phyloP scores from a whole-genome alignment of 2,113 vertebrate species.

The Myotis lucifugus region DNA sequence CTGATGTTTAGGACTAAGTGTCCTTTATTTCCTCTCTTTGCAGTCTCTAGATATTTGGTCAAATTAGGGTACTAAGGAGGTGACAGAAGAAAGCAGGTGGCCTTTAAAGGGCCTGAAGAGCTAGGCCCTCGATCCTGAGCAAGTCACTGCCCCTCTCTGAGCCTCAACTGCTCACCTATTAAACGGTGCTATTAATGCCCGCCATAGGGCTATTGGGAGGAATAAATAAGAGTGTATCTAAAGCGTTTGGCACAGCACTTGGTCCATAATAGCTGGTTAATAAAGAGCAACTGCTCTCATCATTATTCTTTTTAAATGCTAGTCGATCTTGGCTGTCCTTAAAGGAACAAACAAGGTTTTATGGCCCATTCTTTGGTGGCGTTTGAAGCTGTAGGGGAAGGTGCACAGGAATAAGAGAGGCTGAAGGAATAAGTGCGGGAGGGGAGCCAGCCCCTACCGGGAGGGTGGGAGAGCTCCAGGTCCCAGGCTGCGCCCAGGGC shows the following conservation, averaged over 20 bases:
- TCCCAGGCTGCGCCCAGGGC: background rate
- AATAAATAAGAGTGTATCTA: background rate
- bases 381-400: background rate
- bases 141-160: background rate
- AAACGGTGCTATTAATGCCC: background rate
- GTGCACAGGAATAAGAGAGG: background rate
- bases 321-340: background rate
- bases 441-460: background rate
- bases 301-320: slow-evolving; percentile 36
- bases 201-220: background rate
- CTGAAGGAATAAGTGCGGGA: background rate
- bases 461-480: background rate
- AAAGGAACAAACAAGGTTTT: slow-evolving; percentile 51
- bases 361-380: background rate
- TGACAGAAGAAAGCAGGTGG: background rate
- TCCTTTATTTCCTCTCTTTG: background rate
- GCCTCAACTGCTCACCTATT: background rate
- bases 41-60: background rate
- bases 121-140: background rate
- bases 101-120: background rate
- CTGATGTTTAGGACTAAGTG: background rate
- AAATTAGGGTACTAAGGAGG: background rate
- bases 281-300: slow-evolving; percentile 10
- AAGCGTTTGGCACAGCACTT: background rate
- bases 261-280: slow-evolving; percentile 34